Evolutionary conservation across 2,113 vertebrate species (phyloP).

Genomic region (Mungos mungo): DNA sequence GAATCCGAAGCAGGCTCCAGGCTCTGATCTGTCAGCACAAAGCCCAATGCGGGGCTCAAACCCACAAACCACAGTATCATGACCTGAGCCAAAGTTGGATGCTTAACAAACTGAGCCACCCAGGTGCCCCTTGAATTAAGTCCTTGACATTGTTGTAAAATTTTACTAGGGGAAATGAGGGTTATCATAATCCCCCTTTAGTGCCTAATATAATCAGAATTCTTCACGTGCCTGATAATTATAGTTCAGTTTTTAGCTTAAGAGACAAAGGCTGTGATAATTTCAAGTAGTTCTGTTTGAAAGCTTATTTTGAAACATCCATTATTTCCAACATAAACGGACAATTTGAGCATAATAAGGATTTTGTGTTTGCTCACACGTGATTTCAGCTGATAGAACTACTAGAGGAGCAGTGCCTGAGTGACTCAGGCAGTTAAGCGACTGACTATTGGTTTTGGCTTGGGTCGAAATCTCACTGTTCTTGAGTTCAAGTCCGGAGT

Average conservation of each 20-base stretch:
- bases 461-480: no score
- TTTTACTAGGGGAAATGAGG: neutral
- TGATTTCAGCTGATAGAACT: neutral
- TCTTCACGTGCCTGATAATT: neutral
- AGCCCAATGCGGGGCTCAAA: no score
- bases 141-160: neutral
- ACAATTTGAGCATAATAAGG: neutral
- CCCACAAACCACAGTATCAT: no score
- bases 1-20: no score
- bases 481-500: no score
- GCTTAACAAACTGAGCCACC: no score
- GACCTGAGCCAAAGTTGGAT: no score
- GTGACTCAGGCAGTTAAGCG: no score
- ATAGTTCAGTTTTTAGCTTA: neutral
- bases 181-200: neutral
- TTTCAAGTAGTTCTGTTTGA: conserved; percentile 31
- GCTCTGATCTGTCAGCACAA: no score
- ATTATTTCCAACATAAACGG: neutral
- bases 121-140: neutral
- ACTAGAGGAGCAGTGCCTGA: neutral
- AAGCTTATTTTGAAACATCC: neutral
- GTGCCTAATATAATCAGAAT: neutral
- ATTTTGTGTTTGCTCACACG: neutral
- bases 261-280: neutral
- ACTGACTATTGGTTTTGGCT: no score